Evolutionary conservation across 2,113 vertebrate genomes (phyloP), one percentile per base, ranked within the genome.

Genomic region (Psammodynastes pulverulentus): DNA sequence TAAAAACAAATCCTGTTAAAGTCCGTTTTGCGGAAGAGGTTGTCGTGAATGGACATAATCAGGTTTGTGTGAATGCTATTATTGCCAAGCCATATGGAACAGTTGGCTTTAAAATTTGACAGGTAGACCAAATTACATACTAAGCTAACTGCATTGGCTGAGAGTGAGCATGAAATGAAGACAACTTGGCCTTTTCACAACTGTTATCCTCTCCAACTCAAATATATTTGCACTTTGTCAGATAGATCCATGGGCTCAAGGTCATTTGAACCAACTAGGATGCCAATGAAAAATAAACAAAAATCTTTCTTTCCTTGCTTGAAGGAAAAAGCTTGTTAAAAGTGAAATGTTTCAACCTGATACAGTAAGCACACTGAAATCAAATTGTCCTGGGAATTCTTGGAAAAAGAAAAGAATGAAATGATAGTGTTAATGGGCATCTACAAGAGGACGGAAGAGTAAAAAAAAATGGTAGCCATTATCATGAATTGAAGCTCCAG

Each of bases 21-120:
- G 99, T 99, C 92, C 98, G 98, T 92, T 99, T 99, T 52, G 99
- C 99, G 21, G 99, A 99, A 95, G 99, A 99, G 95, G 98, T 99
- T 93, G 98, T 99, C 52, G 98, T 99, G 97, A 99, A 99, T 9
- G 98, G 98, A 87, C 98, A 99, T 93, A 97, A 98, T 94, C 99
- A 99, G 99, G 99, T 99, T 45, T 46, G 97, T 95, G 86, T 89
- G 2, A 91, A 84, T 2, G 12, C 72, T 13, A 13, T n/a, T n/a
- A 9, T n/a, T 53, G 34, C 24, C 46, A 89, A 84, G n/a, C 51
- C 26, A 13, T 15, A 53, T 4, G 43, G 26, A 92, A 24, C 2
- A 53, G 29, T 5, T 3, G 5, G 51, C 48, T 79, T 84, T 62
- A 34, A 89, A 48, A 45, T 89, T 87, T 58, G 45, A 45, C 43